phyloP scores from a whole-genome alignment of 1,140 invertebrate species.

The Neodiprion lecontei region DNA sequence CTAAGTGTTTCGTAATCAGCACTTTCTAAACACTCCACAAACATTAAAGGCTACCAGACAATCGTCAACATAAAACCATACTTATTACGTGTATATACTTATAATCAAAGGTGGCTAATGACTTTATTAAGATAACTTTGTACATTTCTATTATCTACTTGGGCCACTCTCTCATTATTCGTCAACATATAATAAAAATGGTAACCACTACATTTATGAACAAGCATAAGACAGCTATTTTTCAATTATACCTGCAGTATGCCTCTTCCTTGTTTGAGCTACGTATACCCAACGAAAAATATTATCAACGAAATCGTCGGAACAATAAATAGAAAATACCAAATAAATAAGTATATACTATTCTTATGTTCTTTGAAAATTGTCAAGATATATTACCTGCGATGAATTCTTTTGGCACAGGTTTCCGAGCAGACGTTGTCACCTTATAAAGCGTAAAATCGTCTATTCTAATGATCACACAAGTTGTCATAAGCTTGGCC shows the following conservation, averaged over 20 bases:
- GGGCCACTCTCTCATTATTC: no score
- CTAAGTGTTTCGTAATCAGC: no score
- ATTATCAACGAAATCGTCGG: constrained; percentile 10
- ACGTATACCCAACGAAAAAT: constrained; percentile 43
- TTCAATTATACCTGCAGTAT: constrained; percentile 52
- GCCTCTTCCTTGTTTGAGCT: constrained; percentile 61
- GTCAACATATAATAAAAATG: constrained; percentile 1
- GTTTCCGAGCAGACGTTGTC: constrained; percentile 75
- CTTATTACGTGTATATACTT: no score
- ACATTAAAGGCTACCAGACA: no score
- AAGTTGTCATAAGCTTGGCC: constrained; percentile 90
- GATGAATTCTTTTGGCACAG: constrained; percentile 79
- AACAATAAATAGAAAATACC: constrained; percentile 17
- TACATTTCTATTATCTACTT: no score
- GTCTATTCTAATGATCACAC: constrained; percentile 86
- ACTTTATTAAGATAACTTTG: no score
- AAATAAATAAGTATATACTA: constrained; percentile 19
- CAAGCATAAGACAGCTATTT: constrained; percentile 37
- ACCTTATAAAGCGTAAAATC: constrained; percentile 89
- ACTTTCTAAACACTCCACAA: no score
- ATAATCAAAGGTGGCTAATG: no score
- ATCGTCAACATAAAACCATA: no score
- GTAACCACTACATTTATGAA: constrained; percentile 14
- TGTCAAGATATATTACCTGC: constrained; percentile 67
- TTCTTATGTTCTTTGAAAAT: constrained; percentile 19